Evolutionary conservation across 2,113 vertebrate species (phyloP).

Genomic region (Ciconia stormi): DNA sequence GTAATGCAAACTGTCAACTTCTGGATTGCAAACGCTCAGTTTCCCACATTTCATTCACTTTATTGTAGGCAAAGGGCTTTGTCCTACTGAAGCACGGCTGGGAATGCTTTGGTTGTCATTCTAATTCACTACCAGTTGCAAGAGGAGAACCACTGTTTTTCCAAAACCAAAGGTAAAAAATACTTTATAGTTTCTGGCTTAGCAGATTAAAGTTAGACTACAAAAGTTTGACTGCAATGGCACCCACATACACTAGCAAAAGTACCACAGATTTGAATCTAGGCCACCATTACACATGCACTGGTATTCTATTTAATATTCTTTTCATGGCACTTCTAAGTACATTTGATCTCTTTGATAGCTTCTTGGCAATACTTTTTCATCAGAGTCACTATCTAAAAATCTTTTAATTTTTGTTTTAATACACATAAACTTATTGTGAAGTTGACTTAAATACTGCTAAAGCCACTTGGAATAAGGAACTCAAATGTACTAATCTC

Average conservation of each 20-base stretch:
- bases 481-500: not conserved
- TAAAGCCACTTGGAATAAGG: not conserved
- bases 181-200: not conserved
- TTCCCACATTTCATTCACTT: not conserved
- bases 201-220: not conserved
- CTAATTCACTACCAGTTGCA: not conserved
- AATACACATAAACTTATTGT: not conserved
- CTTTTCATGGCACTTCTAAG: constrained; percentile 18
- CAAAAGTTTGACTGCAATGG: not conserved
- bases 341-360: constrained; percentile 25
- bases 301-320: constrained; percentile 1
- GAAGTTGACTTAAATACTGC: not conserved
- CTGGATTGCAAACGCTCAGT: not conserved
- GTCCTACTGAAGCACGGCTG: not conserved
- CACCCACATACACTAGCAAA: not conserved
- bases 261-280: not conserved
- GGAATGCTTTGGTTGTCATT: constrained; percentile 21
- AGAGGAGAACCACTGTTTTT: not conserved
- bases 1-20: not conserved
- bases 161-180: not conserved
- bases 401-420: constrained; percentile 14
- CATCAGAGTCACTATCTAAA: constrained; percentile 9
- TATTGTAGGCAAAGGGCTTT: constrained; percentile 6
- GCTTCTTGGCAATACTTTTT: not conserved
- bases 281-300: not conserved